A percentile compares a stretch with the other conserved stretches of the same genome.
Conservation (phyloP, 2,888 invertebrate genomes). For the Microplitis manilae region DNA sequence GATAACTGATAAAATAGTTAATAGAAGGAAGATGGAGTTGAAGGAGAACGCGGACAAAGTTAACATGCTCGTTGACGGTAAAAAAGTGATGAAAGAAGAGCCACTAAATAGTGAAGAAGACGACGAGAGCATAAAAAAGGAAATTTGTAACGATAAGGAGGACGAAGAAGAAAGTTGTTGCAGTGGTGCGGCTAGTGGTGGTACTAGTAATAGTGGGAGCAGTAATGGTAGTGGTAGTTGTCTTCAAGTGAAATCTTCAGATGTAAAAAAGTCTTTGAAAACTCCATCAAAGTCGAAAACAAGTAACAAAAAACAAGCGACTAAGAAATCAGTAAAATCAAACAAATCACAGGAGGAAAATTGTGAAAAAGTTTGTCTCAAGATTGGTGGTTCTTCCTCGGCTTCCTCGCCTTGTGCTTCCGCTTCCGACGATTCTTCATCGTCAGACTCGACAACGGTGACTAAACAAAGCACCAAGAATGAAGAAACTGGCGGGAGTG, state of each 20-base stretch:
- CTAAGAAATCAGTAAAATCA: slow-evolving; percentile 54
- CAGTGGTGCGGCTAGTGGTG: not conserved
- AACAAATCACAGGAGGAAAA: slow-evolving; percentile 46
- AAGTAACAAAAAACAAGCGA: slow-evolving; percentile 50
- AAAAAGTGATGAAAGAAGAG: slow-evolving; percentile 47
- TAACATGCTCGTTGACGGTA: slow-evolving; percentile 46
- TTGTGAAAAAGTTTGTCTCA: slow-evolving; percentile 50
- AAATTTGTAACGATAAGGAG: slow-evolving; percentile 62
- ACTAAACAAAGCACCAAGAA: not conserved
- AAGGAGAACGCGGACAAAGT: slow-evolving; percentile 58
- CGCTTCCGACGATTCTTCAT: not conserved
- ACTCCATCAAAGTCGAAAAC: slow-evolving; percentile 51
- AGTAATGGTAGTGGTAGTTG: not conserved
- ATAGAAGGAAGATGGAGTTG: slow-evolving; percentile 60
- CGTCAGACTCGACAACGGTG: not conserved
- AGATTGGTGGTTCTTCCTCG: slow-evolving; percentile 49
- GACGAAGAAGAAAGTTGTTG: slow-evolving; percentile 44
- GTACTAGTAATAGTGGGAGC: slow-evolving; percentile 41
- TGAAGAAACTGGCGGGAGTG: not conserved
- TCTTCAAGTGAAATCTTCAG: slow-evolving; percentile 49
- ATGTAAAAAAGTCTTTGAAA: slow-evolving; percentile 57
- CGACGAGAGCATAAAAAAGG: slow-evolving; percentile 60
- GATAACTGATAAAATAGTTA: slow-evolving; percentile 59
- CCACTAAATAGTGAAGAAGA: slow-evolving; percentile 37
- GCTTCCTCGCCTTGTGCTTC: slow-evolving; percentile 15